Base-by-base conservation (phyloP, 1,140 invertebrate genomes). In the Micrasema longulum region DNA sequence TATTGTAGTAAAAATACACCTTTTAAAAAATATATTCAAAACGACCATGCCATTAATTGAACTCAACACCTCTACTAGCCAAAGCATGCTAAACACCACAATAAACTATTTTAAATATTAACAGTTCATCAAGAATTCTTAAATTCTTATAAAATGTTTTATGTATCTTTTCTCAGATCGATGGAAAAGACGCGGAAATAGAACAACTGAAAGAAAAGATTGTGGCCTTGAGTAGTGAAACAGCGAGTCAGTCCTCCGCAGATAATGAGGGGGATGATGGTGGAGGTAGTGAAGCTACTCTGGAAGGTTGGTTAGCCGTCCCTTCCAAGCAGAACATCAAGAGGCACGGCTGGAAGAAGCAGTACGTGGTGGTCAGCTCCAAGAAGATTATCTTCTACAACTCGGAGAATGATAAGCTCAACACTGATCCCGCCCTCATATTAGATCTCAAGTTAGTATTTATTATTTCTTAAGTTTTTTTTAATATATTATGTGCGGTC, bases 351-450 rank as follows among this genome's bases (percentile, higher is more conserved):
- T 99, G 97, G 97, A 95, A 94, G 82, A 97, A 96, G 77, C 96
- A 98, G 82, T 99, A 95, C 82, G 96, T 99, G 4, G 96, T 99
- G 20, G 96, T 98, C 12, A 97, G 95, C 14, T 97, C 95, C 69
- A 93, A 95, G 78, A 98, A 98, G 84, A 97, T 99, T 64, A 95
- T 99, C 50, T 99, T 99, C 86, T 99, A 98, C 80, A 97, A 98
- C 84, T 92, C 91, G 20, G 97, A 98, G 83, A 93, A 87, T 77
- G 96, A 98, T 79, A 97, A 97, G 82, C 91, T 94, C 83, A 97
- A 98, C 79, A 93, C 95, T 10, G 95, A 97, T 88, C 97, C 97
- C 12, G 91, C 94, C 60, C 90, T 98, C 78, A 96, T 98, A 79
- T 86, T 99, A 74, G 97, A 99, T 89, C 90, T 99, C 77, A 97